Percentiles rank a stretch among this genome's conserved stretches.
phyloP scores from a whole-genome alignment of 2,888 invertebrate genomes.

The Biston stratarius region DNA sequence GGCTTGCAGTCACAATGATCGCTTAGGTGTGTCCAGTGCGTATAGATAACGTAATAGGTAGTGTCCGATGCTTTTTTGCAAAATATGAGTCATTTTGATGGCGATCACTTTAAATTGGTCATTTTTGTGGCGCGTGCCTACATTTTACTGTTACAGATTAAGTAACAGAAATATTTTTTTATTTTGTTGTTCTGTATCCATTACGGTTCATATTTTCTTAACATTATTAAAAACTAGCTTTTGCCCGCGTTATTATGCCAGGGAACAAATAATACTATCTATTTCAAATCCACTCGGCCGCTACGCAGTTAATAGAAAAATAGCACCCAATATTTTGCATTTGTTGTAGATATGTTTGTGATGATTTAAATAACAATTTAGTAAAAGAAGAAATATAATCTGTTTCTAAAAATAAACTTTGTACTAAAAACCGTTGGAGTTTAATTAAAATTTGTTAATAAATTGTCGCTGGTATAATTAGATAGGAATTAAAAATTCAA shows the following conservation, averaged over 20 bases:
- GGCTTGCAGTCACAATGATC: slow-evolving; percentile 1
- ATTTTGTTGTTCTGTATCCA: not conserved
- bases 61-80: slow-evolving; percentile 37
- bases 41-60: slow-evolving; percentile 37
- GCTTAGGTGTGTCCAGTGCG: slow-evolving; percentile 7
- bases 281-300: too few species aligned
- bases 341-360: too few species aligned
- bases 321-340: too few species aligned
- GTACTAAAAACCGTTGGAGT: slow-evolving; percentile 14
- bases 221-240: not conserved
- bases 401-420: slow-evolving; percentile 16
- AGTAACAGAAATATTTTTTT: not conserved
- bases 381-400: not conserved
- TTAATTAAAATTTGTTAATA: slow-evolving; percentile 35
- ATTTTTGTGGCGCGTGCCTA: slow-evolving; percentile 23
- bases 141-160: slow-evolving; percentile 19
- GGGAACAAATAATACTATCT: too few species aligned
- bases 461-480: slow-evolving; percentile 40
- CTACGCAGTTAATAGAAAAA: too few species aligned
- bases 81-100: slow-evolving; percentile 24
- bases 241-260: too few species aligned
- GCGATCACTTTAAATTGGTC: slow-evolving; percentile 27
- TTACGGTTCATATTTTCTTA: not conserved
- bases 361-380: too few species aligned
- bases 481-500: slow-evolving; percentile 50